Base-by-base conservation (phyloP, 2,888 invertebrate genomes). In the Pogonocherus hispidulus region DNA sequence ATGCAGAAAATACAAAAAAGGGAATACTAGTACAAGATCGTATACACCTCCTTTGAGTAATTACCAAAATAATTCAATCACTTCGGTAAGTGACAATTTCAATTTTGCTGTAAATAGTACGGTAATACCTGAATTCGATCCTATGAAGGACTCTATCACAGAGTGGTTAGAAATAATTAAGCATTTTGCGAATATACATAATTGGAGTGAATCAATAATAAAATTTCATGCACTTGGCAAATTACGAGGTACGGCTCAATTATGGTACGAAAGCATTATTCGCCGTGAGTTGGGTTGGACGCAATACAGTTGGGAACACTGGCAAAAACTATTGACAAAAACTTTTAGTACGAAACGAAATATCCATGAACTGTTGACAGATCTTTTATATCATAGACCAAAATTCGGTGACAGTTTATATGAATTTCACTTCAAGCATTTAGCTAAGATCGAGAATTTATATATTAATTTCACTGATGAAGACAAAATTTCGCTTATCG, bases 391-490 rank as follows among this genome's bases (percentile, higher is more conserved):
- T 19, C 63, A 63, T 46, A 64, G 19, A 37, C 56, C 64, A 8
- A 16, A n/a, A 19, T 14, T 9, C 11, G 63, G 47, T 18, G 19
- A 9, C 18, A 18, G 14, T 5, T 32, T 63, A 9, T 63, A 63
- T 16, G 55, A 63, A 18, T 63, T 63, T 49, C 46, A 46, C 18
- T 63, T 49, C 9, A 11, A 63, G 14, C 63, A 63, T 55, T 56
- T 64, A 23, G 32, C 56, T 6, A 64, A 64, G 35, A 64, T 47
- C 3, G 16, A 64, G 44, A 56, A 56, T 14, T 47, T 64, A 35
- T 3, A 41, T 8, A 2, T 41, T n/a, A 56, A 56, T 64, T 56
- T 56, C 11, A 19, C 47, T 1, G 47, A 44, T 2, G 19, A 8
- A 3, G 62, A 62, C 27, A 51, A 49, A 5, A 37, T 62, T n/a